Evolutionary conservation across 2,888 invertebrate species (phyloP), one percentile per base, ranked within the genome.

Genomic region (Busseola fusca): DNA sequence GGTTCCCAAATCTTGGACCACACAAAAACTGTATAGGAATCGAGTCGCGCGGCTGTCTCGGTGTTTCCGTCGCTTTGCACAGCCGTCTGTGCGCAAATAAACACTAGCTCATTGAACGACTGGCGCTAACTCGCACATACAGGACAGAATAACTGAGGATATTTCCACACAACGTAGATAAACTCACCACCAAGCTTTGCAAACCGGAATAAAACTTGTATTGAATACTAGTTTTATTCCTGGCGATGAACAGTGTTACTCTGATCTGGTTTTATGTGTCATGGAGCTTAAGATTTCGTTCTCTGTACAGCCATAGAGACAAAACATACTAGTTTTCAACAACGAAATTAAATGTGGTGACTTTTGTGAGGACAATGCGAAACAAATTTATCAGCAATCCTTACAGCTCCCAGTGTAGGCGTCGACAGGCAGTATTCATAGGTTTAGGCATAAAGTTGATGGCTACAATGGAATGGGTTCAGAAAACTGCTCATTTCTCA

Each of bases 61-160:
- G 76, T 65, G 70, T 75, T 77, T 84, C 84, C 84, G 82, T 72
- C 76, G 86, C 84, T 84, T 75, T 79, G 58, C 72, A 76, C 68
- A 73, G 69, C 74, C 84, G 79, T 73, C 70, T 72, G 71, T 64
- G 71, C 56, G 59, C 76, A 78, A 85, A 84, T 86, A 84, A 76
- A 81, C 73, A 79, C 67, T 27, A 57, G 71, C 74, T 84, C 79
- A 84, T 72, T 85, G 85, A 84, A 81, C 73, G 64, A 72, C 66
- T 70, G 76, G 48, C 64, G 69, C 67, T 70, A 74, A 75, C 73
- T 75, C 60, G 70, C 70, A 57, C 69, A 68, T n/a, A 45, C 63
- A 74, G 25, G 7, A 64, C 69, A 37, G 25, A 60, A 57, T 56
- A 42, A 48, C 63, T 30, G 27, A 64, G 45, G n/a, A 76, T 64